Base-by-base conservation (phyloP, 1,140 invertebrate genomes). In the Cotesia glomerata region DNA sequence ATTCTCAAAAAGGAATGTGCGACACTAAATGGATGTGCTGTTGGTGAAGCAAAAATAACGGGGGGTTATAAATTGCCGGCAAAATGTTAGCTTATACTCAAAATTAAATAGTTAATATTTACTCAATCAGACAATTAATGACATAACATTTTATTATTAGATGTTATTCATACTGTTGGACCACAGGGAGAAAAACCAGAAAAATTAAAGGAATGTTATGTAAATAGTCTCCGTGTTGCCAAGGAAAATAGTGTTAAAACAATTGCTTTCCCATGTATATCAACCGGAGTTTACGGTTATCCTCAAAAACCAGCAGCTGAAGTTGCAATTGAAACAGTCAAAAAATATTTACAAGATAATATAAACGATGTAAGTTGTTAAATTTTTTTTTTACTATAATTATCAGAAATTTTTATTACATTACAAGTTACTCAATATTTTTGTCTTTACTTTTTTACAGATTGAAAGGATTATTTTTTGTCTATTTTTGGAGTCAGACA, bases 201-300 rank as follows among this genome's bases (percentile, higher is more conserved):
- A 3, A 85, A 88, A 26, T 87, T 97, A 1, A 78, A 85, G 72
- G 89, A 90, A 11, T 94, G 93, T 81, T 96, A 96, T 78, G 84
- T 88, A 74, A 92, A 90, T 34, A 91, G 90, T 82, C 82, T 97
- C 0, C 81, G 89, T 0, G 58, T 91, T 7, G 85, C 91, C 36
- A 85, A 87, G 67, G 85, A 91, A 71, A 89, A 94, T 76, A 84
- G 91, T 2, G 72, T 96, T 1, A 86, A 88, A 72, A 89, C 91
- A 5, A 90, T 97, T 34, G 93, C 94, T 49, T 95, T 97, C 83
- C 94, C 95, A 16, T 96, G 94, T 75, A 95, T 96, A 79, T 94
- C 94, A 0, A 96, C 95, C 64, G 95, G 95, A 11, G 89, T 95
- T 71, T 96, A 95, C 88, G 93, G 93, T 3, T 97, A 95, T 86